phyloP scores from a whole-genome alignment of 2,797 vertebrate genomes.

The Chiloscyllium punctatum region DNA sequence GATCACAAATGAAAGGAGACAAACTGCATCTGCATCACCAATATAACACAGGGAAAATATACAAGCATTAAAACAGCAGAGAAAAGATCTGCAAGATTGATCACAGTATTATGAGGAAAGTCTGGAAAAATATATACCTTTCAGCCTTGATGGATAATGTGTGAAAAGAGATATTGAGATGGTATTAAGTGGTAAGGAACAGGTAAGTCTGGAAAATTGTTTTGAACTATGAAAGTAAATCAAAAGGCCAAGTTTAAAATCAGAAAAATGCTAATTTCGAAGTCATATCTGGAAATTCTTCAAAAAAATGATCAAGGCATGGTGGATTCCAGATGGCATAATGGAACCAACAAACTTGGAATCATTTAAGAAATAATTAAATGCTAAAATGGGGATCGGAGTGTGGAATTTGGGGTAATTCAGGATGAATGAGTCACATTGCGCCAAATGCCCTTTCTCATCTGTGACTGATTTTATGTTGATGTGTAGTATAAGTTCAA shows the following conservation, averaged over 20 bases:
- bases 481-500: background rate
- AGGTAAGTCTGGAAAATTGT: background rate
- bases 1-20: background rate
- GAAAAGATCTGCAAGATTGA: background rate
- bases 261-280: background rate
- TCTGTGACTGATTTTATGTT: background rate
- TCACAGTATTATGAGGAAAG: background rate
- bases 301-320: background rate
- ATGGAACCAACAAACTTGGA: background rate
- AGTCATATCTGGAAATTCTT: background rate
- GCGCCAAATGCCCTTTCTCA: background rate
- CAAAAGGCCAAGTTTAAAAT: background rate
- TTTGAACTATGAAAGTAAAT: background rate
- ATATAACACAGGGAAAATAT: background rate
- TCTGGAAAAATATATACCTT: background rate
- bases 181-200: background rate
- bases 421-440: background rate
- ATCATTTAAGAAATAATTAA: background rate
- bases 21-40: too few species aligned
- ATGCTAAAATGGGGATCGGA: background rate
- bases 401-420: background rate
- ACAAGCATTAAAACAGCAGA: background rate
- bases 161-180: background rate
- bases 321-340: background rate
- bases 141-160: background rate